Base-by-base conservation (phyloP, 2,888 invertebrate genomes). In the Lottia gigantea region DNA sequence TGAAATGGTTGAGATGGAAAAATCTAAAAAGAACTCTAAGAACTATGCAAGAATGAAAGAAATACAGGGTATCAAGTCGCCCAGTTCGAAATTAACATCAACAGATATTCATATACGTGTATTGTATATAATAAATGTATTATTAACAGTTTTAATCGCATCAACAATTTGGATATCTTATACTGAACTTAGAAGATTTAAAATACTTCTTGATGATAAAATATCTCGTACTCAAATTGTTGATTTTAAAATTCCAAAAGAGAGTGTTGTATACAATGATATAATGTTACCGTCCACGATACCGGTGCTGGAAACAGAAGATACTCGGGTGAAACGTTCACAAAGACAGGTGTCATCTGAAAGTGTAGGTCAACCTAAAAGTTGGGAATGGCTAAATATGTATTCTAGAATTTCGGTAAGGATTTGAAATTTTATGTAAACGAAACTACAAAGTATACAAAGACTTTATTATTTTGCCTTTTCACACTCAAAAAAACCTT, bases 371-470 rank as follows among this genome's bases (percentile, higher is more conserved):
- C 11, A 55, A 7, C 61, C 67, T 12, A 55, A 67, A 16, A 55
- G 55, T 12, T 67, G 40, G 49, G 67, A 40, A 4, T 61, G 49
- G n/a, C 49, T 67, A 19, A 61, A 55, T 40, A 67, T 40, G 12
- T 67, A 67, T 55, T 67, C 67, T 26, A 67, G 67, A 67, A 61
- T 67, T 16, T 55, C 67, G 49, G 67, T 67, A 67, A 67, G 67
- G 40, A 40, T 8, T 40, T 31, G 31, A 31, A 31, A 31, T 8
- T 40, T 40, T 1, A 31, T 31, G 31, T 31, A 31, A 31, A 31
- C 11, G 6, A 40, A 40, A 40, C 7, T 40, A 40, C n/a, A n/a
- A n/a, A n/a, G n/a, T n/a, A n/a, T n/a, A n/a, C n/a, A n/a, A n/a
- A n/a, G n/a, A n/a, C n/a, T n/a, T n/a, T n/a, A n/a, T n/a, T n/a